phyloP scores from a whole-genome alignment of 2,113 vertebrate species.

The Lophochroa leadbeateri region DNA sequence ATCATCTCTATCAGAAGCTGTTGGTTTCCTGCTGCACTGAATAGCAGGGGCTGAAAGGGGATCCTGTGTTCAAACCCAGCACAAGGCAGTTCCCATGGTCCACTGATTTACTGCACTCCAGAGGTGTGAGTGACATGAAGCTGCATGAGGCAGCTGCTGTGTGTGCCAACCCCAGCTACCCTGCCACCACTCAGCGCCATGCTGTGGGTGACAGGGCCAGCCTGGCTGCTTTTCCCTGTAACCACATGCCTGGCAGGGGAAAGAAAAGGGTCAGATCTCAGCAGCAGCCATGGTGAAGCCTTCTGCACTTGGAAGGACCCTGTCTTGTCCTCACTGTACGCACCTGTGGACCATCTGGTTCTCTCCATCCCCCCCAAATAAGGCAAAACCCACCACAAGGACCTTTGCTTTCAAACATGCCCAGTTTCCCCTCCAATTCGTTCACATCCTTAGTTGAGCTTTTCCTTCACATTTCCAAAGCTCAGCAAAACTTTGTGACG shows the following conservation, averaged over 20 bases:
- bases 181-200: accelerated
- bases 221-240: neutral
- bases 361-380: neutral
- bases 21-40: neutral
- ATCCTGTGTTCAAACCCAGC: neutral
- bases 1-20: neutral
- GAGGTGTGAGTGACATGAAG: neutral
- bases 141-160: neutral
- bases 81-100: neutral
- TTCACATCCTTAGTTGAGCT: neutral
- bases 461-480: neutral
- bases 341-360: neutral
- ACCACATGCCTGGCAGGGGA: neutral
- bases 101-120: neutral
- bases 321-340: neutral
- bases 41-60: neutral
- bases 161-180: neutral
- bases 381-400: neutral
- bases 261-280: neutral
- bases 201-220: neutral
- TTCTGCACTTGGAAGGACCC: neutral
- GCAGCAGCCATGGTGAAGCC: neutral
- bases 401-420: neutral
- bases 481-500: neutral
- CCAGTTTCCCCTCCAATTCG: neutral